Evolutionary conservation across 1,140 invertebrate genomes (phyloP), one percentile per base, ranked within the genome.

Genomic region (Rhynchophorus ferrugineus): DNA sequence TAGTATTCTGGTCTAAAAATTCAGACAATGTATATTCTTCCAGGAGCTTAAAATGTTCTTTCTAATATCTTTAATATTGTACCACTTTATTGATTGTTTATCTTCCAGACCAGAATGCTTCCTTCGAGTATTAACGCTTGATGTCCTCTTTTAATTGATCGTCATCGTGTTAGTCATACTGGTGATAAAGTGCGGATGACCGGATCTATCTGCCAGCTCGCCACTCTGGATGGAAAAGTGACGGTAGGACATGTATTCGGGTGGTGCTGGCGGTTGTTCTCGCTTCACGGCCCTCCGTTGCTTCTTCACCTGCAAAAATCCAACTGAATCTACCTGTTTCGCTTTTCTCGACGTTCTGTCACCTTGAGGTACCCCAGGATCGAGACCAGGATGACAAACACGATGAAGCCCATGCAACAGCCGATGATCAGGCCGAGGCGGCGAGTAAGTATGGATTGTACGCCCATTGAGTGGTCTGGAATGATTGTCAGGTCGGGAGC

Each of bases 351-450:
- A 29, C 24, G 24, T 37, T 43, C 8, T 6, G 3, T 43, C 13
- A 38, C 37, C 66, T 91, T 89, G 56, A 91, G 78, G 65, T 89
- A 91, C 16, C 85, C 86, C n/a, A 91, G 72, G 17, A 86, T 79
- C 1, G 86, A 85, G 1, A 89, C 83, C 51, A 91, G 73, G 1
- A 89, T 80, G 14, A 91, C 75, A 61, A 93, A 89, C 5, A 91
- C 85, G 13, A 89, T 79, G 62, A 89, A 85, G 47, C 87, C 87
- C 77, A 91, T 82, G 54, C 84, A 86, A 62, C 84, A 84, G 24
- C 89, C 89, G 6, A 91, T 82, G 47, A 91, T 88, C 29, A 93
- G 77, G 16, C 88, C 87, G 14, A 93, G 70, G 44, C 87, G 75
- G 22, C 86, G 75, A 0, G 85, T 87, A 5, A 90, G 69, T 47